Conservation (phyloP, 2,113 vertebrate species). For the Psilopogon haemacephalus region DNA sequence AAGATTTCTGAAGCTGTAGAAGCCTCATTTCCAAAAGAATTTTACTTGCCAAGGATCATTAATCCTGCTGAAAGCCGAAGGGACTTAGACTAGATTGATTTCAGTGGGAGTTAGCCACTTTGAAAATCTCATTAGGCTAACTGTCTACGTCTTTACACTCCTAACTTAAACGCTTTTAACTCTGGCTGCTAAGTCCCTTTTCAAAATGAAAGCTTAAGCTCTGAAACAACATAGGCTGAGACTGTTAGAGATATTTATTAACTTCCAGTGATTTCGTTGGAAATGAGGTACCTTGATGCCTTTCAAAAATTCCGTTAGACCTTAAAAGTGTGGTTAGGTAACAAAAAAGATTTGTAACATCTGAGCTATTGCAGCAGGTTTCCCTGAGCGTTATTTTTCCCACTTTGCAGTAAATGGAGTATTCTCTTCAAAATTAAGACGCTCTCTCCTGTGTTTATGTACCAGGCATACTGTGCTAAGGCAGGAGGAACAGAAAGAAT, state of each 20-base stretch:
- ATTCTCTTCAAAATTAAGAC: background rate
- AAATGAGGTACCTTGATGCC: background rate
- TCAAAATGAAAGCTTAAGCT: background rate
- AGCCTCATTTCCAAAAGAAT: background rate
- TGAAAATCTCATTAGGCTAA: slow-evolving; percentile 54
- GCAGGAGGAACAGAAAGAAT: background rate
- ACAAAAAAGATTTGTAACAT: background rate
- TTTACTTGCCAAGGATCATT: background rate
- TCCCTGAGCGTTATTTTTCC: background rate
- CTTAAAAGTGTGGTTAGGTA: background rate
- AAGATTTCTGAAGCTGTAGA: background rate
- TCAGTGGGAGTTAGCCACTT: slow-evolving; percentile 30
- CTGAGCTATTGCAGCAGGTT: background rate
- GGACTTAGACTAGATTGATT: background rate
- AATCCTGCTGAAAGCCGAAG: slow-evolving; percentile 22
- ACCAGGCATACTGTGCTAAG: background rate
- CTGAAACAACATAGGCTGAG: background rate
- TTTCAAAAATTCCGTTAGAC: background rate
- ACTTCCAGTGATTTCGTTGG: background rate
- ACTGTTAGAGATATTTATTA: slow-evolving; percentile 15
- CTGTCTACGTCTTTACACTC: slow-evolving; percentile 25
- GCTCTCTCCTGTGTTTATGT: background rate
- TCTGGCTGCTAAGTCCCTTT: background rate
- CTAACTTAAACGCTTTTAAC: slow-evolving; percentile 4
- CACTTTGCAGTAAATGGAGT: background rate